Percentiles rank a stretch among this genome's conserved stretches.
Evolutionary conservation across 2,888 invertebrate genomes (phyloP).

Genomic region (Seira ritae): DNA sequence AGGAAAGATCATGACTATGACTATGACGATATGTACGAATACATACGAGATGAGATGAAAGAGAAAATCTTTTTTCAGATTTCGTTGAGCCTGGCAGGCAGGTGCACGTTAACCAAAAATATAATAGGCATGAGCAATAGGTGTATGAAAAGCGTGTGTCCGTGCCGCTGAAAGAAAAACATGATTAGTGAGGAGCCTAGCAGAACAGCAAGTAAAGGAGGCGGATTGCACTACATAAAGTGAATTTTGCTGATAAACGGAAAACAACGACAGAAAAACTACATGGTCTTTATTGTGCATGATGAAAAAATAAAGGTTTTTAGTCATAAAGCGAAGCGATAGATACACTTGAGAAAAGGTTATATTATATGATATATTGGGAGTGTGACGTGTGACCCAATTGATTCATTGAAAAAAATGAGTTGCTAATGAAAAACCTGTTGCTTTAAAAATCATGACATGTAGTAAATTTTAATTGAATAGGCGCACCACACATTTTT

Average conservation of each 20-base stretch:
- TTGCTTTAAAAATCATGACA: slow-evolving; percentile 32
- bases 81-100: background rate
- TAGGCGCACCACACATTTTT: background rate
- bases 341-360: background rate
- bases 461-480: background rate
- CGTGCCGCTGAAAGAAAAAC: slow-evolving; percentile 7
- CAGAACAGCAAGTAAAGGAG: background rate
- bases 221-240: background rate
- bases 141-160: background rate
- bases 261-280: slow-evolving; percentile 6
- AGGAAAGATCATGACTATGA: background rate
- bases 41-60: background rate
- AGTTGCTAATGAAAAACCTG: slow-evolving; percentile 32
- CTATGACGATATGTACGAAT: background rate
- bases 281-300: background rate
- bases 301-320: background rate
- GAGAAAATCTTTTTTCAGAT: background rate
- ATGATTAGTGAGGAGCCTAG: background rate
- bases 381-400: slow-evolving; percentile 8
- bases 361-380: slow-evolving; percentile 4
- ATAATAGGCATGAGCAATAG: background rate
- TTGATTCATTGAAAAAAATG: slow-evolving; percentile 4
- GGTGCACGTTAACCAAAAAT: background rate
- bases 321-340: background rate
- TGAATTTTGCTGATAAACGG: slow-evolving; percentile 5